Evolutionary conservation across 2,113 vertebrate species (phyloP).

Genomic region (Carettochelys insculpta): DNA sequence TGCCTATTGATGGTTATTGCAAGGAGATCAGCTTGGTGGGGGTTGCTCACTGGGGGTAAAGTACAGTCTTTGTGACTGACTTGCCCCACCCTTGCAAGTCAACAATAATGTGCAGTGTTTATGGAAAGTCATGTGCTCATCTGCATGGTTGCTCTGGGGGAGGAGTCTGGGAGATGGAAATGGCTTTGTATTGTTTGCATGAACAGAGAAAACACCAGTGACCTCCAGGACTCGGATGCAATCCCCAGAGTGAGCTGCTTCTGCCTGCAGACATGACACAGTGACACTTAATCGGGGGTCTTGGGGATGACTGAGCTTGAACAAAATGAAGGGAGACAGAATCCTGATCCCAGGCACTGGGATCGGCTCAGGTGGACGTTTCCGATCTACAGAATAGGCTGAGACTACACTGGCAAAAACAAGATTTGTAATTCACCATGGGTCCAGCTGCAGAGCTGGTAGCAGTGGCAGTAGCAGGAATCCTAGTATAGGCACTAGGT

Average conservation of each 20-base stretch:
- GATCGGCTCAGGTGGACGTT: neutral
- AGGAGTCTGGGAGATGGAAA: neutral
- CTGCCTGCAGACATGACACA: neutral
- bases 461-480: too few species aligned
- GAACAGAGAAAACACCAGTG: neutral
- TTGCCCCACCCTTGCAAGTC: neutral
- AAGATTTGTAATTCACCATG: neutral
- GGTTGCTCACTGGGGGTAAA: neutral
- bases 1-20: neutral
- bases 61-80: neutral
- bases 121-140: neutral
- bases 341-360: neutral
- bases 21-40: neutral
- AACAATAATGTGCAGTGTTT: neutral
- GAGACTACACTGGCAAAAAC: neutral
- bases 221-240: neutral
- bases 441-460: too few species aligned
- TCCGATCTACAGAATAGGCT: neutral
- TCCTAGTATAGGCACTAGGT: too few species aligned
- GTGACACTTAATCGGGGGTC: neutral
- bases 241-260: neutral
- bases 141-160: neutral
- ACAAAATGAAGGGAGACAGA: neutral
- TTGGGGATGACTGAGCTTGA: neutral
- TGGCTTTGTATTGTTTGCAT: neutral